Evolutionary conservation across 2,113 vertebrate species (phyloP).

Genomic region (Etia nguti): DNA sequence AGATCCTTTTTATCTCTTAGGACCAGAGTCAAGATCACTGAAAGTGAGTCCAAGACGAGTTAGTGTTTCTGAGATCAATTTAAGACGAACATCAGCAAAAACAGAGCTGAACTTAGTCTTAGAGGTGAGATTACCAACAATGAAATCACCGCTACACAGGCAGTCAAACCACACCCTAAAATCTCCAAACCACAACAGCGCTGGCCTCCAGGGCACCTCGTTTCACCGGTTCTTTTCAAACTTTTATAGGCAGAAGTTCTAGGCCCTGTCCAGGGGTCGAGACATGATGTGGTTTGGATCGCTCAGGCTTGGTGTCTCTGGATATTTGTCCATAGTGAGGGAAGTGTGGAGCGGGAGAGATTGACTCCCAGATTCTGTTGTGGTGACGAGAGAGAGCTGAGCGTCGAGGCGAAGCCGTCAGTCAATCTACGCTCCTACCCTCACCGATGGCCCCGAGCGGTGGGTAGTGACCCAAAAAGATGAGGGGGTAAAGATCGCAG

Average conservation of each 20-base stretch:
- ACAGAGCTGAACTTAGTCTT: neutral
- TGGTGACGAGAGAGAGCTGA: neutral
- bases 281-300: neutral
- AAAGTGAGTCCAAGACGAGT: neutral
- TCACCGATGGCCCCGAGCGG: neutral
- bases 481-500: neutral
- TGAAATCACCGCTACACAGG: neutral
- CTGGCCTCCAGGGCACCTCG: too few species aligned
- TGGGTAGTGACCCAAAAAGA: neutral
- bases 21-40: neutral
- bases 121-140: neutral
- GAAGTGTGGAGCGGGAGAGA: neutral
- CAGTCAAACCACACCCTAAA: neutral
- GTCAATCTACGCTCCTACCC: fast-evolving
- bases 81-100: neutral
- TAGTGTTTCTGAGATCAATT: neutral
- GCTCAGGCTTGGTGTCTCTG: neutral
- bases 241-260: neutral
- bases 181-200: neutral
- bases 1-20: neutral
- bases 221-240: neutral
- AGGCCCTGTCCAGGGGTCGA: neutral
- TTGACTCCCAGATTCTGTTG: neutral
- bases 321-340: neutral
- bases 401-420: neutral